These are phyloP conservation scores for Coreius guichenoti DNA, from an alignment of 2,797 vertebrate species.

Conservation along the genomic window DNA sequence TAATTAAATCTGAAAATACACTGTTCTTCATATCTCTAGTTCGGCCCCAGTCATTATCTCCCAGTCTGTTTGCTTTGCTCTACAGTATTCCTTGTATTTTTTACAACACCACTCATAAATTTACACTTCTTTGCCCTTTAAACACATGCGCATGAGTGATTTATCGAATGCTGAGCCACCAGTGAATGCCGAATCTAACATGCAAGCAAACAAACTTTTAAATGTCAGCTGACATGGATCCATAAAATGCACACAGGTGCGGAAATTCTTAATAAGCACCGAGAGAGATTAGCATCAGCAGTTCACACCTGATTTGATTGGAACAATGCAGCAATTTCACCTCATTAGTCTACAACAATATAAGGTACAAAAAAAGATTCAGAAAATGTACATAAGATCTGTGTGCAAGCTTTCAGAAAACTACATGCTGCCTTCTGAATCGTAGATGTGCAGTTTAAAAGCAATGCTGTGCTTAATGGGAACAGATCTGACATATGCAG, in stretches of 20 bases:
- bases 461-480: conserved; percentile 17
- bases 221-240: conserved; percentile 44
- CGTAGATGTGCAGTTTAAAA: not conserved
- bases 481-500: conserved; percentile 8
- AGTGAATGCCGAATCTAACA: conserved; percentile 8
- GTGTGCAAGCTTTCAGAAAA: not conserved
- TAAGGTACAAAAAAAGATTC: not conserved
- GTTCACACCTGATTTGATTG: conserved; percentile 25
- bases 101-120: not conserved
- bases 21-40: not conserved
- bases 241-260: conserved; percentile 26
- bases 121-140: conserved; percentile 16
- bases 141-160: conserved; percentile 1
- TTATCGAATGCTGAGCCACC: conserved; percentile 23
- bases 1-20: not conserved
- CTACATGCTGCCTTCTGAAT: not conserved
- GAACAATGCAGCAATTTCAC: not conserved
- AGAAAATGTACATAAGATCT: not conserved
- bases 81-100: not conserved
- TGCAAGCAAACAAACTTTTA: conserved; percentile 38
- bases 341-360: conserved; percentile 14
- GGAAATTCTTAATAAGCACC: conserved; percentile 30
- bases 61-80: conserved; percentile 3
- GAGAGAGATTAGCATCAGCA: conserved; percentile 13
- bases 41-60: not conserved